These are phyloP conservation scores for Ommatoiulus sabulosus DNA, from an alignment of 2,888 invertebrate genomes.

Conservation along the genomic window DNA sequence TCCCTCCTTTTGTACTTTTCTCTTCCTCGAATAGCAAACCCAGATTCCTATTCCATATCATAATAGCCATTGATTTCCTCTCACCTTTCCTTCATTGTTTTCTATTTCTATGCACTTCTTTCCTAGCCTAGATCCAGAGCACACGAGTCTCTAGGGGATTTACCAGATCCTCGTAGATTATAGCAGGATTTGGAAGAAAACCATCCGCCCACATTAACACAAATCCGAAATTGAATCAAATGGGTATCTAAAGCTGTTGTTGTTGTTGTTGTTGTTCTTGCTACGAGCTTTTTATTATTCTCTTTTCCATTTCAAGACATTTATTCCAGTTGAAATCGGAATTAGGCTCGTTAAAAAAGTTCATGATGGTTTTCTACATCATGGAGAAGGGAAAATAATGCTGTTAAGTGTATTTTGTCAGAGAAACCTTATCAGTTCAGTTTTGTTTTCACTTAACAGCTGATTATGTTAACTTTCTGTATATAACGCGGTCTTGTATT, in stretches of 20 bases:
- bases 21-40: not conserved
- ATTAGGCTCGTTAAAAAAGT: too few relatives aligned
- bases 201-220: constrained; percentile 3
- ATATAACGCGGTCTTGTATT: too few relatives aligned
- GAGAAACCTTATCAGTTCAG: too few relatives aligned
- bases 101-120: not conserved
- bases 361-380: too few relatives aligned
- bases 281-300: not conserved
- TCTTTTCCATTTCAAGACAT: not conserved
- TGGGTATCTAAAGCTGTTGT: not conserved
- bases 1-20: not conserved
- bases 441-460: too few relatives aligned
- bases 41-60: constrained; percentile 2
- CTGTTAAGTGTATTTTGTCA: too few relatives aligned
- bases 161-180: not conserved
- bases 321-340: not conserved
- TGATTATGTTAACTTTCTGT: too few relatives aligned
- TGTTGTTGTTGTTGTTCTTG: not conserved
- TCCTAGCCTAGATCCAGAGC: not conserved
- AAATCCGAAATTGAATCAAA: not conserved
- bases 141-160: not conserved
- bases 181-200: not conserved
- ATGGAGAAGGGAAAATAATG: too few relatives aligned
- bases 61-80: constrained; percentile 22
- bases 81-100: constrained; percentile 20